Evolutionary conservation across 1,140 invertebrate genomes (phyloP).

Genomic region (Sarcophaga bullata): DNA sequence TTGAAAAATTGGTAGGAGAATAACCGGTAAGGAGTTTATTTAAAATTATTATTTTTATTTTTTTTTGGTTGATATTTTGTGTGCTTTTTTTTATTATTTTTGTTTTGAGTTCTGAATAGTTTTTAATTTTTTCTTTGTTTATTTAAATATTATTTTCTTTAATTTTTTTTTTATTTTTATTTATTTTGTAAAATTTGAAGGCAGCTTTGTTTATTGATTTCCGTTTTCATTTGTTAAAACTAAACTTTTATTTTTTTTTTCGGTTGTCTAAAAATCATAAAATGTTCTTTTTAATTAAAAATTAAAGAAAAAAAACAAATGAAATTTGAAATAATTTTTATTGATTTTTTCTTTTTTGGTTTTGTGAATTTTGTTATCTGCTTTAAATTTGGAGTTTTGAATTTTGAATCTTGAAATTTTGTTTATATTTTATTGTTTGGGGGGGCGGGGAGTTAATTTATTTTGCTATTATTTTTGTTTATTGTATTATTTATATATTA

Average conservation of each 20-base stretch:
- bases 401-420: constrained; percentile 29
- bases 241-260: constrained; percentile 42
- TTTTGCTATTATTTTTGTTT: constrained; percentile 44
- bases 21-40: background rate
- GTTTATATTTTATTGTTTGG: constrained; percentile 44
- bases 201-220: constrained; percentile 66
- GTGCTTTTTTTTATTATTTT: constrained; percentile 59
- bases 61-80: constrained; percentile 60
- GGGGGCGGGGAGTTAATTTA: background rate
- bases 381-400: constrained; percentile 12
- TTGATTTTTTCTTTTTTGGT: too few relatives aligned
- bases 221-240: constrained; percentile 57
- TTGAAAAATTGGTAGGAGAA: too few relatives aligned
- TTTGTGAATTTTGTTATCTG: constrained; percentile 24
- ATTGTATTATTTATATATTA: constrained; percentile 49
- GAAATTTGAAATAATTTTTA: constrained; percentile 41
- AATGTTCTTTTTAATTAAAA: background rate
- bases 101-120: constrained; percentile 39
- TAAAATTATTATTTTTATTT: constrained; percentile 30
- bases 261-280: constrained; percentile 30
- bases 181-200: constrained; percentile 63
- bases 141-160: constrained; percentile 45
- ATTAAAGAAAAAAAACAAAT: constrained; percentile 38
- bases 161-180: background rate
- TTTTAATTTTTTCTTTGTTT: constrained; percentile 41